Evolutionary conservation across 1,140 invertebrate species (phyloP), one percentile per base, ranked within the genome.

Genomic region (Neocloeon triangulifer): DNA sequence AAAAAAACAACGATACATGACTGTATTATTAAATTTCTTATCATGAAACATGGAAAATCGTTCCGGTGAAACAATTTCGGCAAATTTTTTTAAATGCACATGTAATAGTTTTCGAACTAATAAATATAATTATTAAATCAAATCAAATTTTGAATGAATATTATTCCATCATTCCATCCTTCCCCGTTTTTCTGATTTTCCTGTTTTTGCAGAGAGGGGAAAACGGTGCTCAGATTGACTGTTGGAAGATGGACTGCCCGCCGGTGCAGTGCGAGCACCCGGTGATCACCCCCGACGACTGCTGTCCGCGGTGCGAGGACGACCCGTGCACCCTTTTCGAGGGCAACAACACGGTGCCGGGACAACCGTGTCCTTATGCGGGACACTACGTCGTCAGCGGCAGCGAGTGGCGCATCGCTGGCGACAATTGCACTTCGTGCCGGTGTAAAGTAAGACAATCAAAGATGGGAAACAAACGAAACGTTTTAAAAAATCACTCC

Each of bases 141-240:
- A n/a, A n/a, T n/a, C n/a, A n/a, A n/a, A n/a, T n/a, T n/a, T n/a
- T n/a, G n/a, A n/a, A n/a, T n/a, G n/a, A n/a, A n/a, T n/a, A n/a
- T n/a, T n/a, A n/a, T n/a, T n/a, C n/a, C n/a, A n/a, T n/a, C n/a
- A n/a, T n/a, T n/a, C n/a, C n/a, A n/a, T n/a, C n/a, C n/a, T n/a
- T n/a, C n/a, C n/a, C n/a, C n/a, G n/a, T n/a, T n/a, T n/a, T n/a
- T n/a, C n/a, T 37, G 35, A 26, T 37, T 36, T 46, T 56, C n/a
- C n/a, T n/a, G n/a, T n/a, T n/a, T n/a, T n/a, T n/a, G n/a, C 50
- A 80, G 77, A 59, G 75, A 45, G 80, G 81, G 25, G 78, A 89
- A 57, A n/a, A n/a, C n/a, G n/a, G n/a, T n/a, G n/a, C n/a, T n/a
- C n/a, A 29, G 13, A 67, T 81, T 36, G 80, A 85, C 56, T 89